Percentiles rank a stretch among this genome's conserved stretches.
phyloP scores from a whole-genome alignment of 1,140 invertebrate genomes.

The Ostrea denselamellosa region DNA sequence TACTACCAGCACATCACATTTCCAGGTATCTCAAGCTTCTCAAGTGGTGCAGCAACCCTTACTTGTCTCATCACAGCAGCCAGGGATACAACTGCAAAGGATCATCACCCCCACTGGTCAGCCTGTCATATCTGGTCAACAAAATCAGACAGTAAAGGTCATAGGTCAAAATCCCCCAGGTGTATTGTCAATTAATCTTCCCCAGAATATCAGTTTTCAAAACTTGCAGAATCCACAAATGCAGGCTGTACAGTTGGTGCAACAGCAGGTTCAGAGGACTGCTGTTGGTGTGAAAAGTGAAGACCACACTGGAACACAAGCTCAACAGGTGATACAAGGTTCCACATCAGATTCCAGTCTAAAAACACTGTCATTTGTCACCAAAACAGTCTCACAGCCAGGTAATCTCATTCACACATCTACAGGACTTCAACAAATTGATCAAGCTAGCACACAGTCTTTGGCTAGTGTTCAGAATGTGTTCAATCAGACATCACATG shows the following conservation, averaged over 20 bases:
- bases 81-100: conserved; percentile 53
- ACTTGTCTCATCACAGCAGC: conserved; percentile 49
- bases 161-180: conserved; percentile 48
- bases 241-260: conserved; percentile 63
- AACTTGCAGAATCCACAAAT: conserved; percentile 54
- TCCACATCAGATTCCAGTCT: conserved; percentile 1
- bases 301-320: background rate
- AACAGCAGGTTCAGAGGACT: conserved; percentile 66
- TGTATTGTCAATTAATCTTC: conserved; percentile 67
- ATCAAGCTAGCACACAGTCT: background rate
- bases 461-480: conserved; percentile 14
- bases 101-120: conserved; percentile 49
- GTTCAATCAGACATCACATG: background rate
- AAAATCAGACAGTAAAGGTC: conserved; percentile 59
- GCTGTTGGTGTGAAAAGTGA: conserved; percentile 16
- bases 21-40: conserved; percentile 45
- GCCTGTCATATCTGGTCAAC: conserved; percentile 49
- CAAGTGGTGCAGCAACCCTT: conserved; percentile 53
- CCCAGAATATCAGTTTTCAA: conserved; percentile 56
- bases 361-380: conserved; percentile 43
- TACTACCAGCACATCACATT: conserved; percentile 51
- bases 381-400: conserved; percentile 37
- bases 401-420: background rate
- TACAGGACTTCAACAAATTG: conserved; percentile 4
- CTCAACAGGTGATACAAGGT: background rate